Percentiles rank a stretch among this genome's conserved stretches.
These are phyloP conservation scores for Chromis chromis DNA, from an alignment of 2,797 vertebrate species.

Conservation along the genomic window DNA sequence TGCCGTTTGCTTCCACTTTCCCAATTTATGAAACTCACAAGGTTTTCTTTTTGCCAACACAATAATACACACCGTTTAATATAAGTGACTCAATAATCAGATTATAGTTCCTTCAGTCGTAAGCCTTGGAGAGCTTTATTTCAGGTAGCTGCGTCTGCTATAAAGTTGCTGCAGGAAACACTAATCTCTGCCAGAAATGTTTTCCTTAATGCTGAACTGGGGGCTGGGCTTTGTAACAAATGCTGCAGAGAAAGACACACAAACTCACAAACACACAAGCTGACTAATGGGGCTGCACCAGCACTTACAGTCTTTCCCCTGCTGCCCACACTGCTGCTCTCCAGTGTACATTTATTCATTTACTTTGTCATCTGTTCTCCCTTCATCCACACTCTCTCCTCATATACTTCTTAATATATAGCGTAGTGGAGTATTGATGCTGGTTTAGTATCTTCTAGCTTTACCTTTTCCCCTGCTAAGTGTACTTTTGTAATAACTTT, in stretches of 20 bases:
- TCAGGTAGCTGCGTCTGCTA: constrained; percentile 2
- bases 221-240: constrained; percentile 34
- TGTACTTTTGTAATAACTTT: neutral
- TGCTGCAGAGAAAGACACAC: constrained; percentile 45
- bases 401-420: neutral
- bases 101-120: constrained; percentile 5
- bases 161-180: constrained; percentile 21
- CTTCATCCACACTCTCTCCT: neutral
- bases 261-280: constrained; percentile 18
- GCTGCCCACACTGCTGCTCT: constrained; percentile 27
- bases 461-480: too few species aligned
- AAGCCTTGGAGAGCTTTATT: neutral
- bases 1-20: too few species aligned
- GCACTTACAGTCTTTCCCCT: constrained; percentile 39
- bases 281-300: constrained; percentile 56
- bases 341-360: constrained; percentile 37
- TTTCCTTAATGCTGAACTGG: constrained; percentile 30
- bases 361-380: constrained; percentile 25
- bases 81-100: neutral
- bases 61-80: neutral
- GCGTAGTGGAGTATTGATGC: neutral
- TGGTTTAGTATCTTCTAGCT: neutral
- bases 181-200: constrained; percentile 26
- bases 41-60: too few species aligned
- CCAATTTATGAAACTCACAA: too few species aligned